phyloP scores from a whole-genome alignment of 2,113 vertebrate species.

The Sisor rabdophorus region DNA sequence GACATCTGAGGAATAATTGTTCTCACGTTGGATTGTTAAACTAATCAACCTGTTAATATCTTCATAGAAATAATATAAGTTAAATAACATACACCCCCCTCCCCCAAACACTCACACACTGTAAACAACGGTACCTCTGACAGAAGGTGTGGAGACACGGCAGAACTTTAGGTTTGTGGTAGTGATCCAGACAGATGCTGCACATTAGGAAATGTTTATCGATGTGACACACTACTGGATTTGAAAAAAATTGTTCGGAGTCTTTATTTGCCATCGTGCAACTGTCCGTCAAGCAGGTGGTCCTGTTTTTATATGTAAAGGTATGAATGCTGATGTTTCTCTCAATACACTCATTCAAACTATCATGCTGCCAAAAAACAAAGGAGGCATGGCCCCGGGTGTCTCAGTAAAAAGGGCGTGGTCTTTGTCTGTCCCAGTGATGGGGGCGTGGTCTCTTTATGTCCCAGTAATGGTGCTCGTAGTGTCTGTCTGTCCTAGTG shows the following conservation, averaged over 20 bases:
- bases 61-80: too few relatives aligned
- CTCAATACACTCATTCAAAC: background rate
- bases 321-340: background rate
- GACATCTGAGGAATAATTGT: conserved; percentile 73
- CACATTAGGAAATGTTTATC: conserved; percentile 99
- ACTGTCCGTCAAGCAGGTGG: conserved; percentile 46
- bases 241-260: conserved; percentile 79
- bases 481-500: too few relatives aligned
- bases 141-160: conserved; percentile 96
- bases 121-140: conserved; percentile 69
- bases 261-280: conserved; percentile 98
- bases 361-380: background rate
- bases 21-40: background rate
- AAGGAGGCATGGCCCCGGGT: background rate
- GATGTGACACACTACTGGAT: conserved; percentile 95
- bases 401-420: background rate
- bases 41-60: background rate
- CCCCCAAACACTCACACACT: background rate
- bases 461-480: too few relatives aligned
- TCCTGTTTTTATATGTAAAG: background rate
- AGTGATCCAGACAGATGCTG: conserved; percentile 98
- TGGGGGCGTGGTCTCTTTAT: too few relatives aligned
- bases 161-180: conserved; percentile 96
- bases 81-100: background rate
- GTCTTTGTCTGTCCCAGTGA: too few relatives aligned